Conservation (phyloP, 1,140 invertebrate species). For the Schlechtendalia chinensis region DNA sequence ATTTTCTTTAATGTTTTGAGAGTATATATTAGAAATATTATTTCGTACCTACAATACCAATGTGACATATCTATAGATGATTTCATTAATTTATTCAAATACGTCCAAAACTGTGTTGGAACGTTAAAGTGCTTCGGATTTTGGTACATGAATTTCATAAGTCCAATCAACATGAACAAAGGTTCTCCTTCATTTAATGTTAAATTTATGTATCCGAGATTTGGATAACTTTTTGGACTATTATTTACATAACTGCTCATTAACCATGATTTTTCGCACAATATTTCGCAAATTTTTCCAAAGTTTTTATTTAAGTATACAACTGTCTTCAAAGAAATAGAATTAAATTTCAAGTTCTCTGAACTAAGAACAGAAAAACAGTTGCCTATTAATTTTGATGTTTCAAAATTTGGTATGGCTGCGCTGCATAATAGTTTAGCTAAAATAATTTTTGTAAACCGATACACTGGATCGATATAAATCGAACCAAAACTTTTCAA, state of each 20-base stretch:
- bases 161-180: conserved; percentile 38
- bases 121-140: conserved; percentile 2
- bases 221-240: conserved; percentile 39
- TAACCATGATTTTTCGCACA: conserved; percentile 34
- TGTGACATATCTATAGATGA: conserved; percentile 28
- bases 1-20: background rate
- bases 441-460: conserved; percentile 35
- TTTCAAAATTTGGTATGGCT: conserved; percentile 29
- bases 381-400: conserved; percentile 34
- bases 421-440: background rate
- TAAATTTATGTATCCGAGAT: conserved; percentile 26
- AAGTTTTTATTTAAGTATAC: conserved; percentile 29
- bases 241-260: conserved; percentile 36
- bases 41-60: conserved; percentile 34
- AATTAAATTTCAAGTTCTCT: conserved; percentile 23
- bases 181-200: conserved; percentile 21
- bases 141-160: conserved; percentile 35
- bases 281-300: conserved; percentile 34
- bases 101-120: conserved; percentile 32
- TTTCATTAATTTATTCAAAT: conserved; percentile 33
- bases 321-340: background rate
- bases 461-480: conserved; percentile 35
- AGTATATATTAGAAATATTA: conserved; percentile 6
- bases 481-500: conserved; percentile 38
- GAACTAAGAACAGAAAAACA: conserved; percentile 41